A percentile compares a stretch with the other conserved stretches of the same genome.
phyloP scores from a whole-genome alignment of 1,140 invertebrate genomes.

The Drosophila nannoptera region DNA sequence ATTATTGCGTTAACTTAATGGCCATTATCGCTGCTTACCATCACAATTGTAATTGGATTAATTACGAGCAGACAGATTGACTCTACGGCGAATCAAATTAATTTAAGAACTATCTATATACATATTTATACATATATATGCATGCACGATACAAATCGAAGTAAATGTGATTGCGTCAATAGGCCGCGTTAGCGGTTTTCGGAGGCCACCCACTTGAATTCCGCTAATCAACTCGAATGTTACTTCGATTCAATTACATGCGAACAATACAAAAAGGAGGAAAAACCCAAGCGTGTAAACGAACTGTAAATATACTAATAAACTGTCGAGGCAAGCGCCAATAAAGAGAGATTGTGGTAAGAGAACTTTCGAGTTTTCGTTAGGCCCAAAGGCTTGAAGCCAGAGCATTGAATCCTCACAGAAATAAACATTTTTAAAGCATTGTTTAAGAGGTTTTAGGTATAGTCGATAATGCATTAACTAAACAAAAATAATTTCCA shows the following conservation, averaged over 20 bases:
- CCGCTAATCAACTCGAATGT: conserved; percentile 38
- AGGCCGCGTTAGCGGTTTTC: conserved; percentile 10
- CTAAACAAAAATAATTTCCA: neutral
- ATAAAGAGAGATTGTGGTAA: too few relatives aligned
- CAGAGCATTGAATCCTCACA: too few relatives aligned
- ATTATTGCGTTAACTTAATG: conserved; percentile 55
- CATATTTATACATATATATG: neutral
- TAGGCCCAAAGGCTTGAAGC: too few relatives aligned
- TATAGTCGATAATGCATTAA: neutral
- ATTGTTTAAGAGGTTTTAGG: neutral
- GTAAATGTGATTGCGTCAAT: conserved; percentile 13
- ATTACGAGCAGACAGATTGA: conserved; percentile 50
- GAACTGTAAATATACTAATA: conserved; percentile 4
- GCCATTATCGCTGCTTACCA: conserved; percentile 56
- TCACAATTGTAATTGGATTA: conserved; percentile 64
- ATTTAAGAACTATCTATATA: conserved; percentile 3
- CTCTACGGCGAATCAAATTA: conserved; percentile 6
- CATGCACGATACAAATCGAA: neutral
- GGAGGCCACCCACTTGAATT: conserved; percentile 67
- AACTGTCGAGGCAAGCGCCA: neutral
- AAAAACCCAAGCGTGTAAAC: neutral
- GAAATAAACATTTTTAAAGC: neutral
- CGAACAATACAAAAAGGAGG: conserved; percentile 14
- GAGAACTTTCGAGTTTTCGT: too few relatives aligned
- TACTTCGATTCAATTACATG: conserved; percentile 31